Base-by-base conservation (phyloP, 2,888 invertebrate species). In the Acleris laterana region DNA sequence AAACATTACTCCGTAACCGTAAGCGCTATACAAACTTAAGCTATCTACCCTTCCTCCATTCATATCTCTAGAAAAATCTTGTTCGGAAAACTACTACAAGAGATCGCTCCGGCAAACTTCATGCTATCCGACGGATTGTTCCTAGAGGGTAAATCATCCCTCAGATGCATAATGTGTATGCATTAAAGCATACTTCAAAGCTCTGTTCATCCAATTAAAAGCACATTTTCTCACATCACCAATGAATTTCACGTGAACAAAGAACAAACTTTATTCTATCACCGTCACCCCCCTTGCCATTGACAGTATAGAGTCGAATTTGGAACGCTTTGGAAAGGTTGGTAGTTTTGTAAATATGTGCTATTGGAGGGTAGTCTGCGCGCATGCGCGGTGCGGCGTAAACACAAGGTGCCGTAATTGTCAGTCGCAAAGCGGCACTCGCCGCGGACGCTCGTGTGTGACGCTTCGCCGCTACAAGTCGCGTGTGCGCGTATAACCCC, bases 331-430 rank as follows among this genome's bases (percentile, higher is more conserved):
- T 1, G 20, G 11, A 1, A 20, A 20, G 32, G 20, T 17, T 16
- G 1, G 19, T n/a, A 9, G 38, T 16, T 25, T 65, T 44, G 65
- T 56, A 50, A 56, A 55, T 57, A 3, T 32, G 50, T 51, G 50
- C 50, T 56, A 62, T 59, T 32, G 25, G 84, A 82, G 84, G 88
- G 87, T 86, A 84, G 84, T 75, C 42, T 60, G 72, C 62, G 76
- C 89, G 90, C 90, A 82, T 84, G 90, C 89, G 88, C 77, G 77
- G 42, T 62, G 68, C 74, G 81, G 78, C 83, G 88, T 90, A 90
- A 90, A 90, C 90, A 90, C 55, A 28, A 77, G 74, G 72, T 74
- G 81, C 77, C 77, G 68, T 72, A 73, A 38, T n/a, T 75, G 76
- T 75, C 83, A 88, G 89, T 89, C 77, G 80, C 79, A 77, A 77